These are phyloP conservation scores for Hydrolagus colliei DNA, from an alignment of 2,797 vertebrate species.

Conservation along the genomic window DNA sequence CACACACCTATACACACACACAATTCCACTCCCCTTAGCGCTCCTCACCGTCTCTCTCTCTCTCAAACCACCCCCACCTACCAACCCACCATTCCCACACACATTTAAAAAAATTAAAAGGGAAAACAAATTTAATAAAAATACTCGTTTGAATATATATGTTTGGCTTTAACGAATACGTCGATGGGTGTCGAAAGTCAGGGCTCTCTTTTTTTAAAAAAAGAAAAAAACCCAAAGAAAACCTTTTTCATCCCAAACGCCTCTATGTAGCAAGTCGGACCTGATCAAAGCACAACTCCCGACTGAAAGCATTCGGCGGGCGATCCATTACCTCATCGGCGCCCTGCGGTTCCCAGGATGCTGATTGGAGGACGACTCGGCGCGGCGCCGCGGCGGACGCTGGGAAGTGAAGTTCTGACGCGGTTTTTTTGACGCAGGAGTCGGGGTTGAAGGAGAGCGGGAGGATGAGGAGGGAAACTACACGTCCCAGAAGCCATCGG, in stretches of 20 bases:
- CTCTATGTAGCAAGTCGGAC: slow-evolving; percentile 7
- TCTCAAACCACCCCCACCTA: neutral
- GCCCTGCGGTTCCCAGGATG: slow-evolving; percentile 14
- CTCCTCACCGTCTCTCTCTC: neutral
- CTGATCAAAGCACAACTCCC: slow-evolving; percentile 12
- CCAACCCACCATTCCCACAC: no score
- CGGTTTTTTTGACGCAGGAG: neutral
- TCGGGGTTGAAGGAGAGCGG: neutral
- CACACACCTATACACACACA: neutral
- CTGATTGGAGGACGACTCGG: neutral
- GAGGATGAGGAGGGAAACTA: neutral
- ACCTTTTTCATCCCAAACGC: neutral
- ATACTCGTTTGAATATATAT: no score
- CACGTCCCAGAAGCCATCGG: neutral
- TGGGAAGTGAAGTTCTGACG: neutral
- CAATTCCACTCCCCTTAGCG: neutral
- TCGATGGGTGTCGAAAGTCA: no score
- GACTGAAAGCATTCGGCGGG: slow-evolving; percentile 14
- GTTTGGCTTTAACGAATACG: no score
- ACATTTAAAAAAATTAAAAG: no score
- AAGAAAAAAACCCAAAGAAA: no score
- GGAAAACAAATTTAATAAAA: no score
- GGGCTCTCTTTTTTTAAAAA: no score
- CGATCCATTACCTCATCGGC: slow-evolving; percentile 30
- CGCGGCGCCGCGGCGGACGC: neutral